phyloP scores from a whole-genome alignment of 2,113 vertebrate species.

The Pelodiscus sinensis region DNA sequence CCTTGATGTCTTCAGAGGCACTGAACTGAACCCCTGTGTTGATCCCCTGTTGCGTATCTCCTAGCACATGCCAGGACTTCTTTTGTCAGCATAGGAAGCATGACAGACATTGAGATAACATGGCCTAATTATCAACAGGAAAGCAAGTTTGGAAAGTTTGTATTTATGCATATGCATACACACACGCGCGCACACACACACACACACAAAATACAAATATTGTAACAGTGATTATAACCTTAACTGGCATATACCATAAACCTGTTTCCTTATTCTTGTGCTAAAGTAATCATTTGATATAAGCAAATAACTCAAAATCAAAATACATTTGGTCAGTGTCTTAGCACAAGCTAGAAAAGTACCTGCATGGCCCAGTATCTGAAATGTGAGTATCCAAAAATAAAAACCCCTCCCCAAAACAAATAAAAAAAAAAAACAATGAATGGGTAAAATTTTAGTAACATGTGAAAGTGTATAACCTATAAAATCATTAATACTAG shows the following conservation, averaged over 20 bases:
- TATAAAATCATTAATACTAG: neutral
- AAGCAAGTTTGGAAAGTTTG: slow-evolving; percentile 59
- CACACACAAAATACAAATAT: neutral
- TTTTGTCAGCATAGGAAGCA: neutral
- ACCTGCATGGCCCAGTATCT: neutral
- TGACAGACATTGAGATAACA: slow-evolving; percentile 23
- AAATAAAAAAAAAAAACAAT: neutral
- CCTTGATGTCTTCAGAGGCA: too few species aligned
- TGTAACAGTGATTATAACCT: neutral
- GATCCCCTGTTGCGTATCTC: too few species aligned
- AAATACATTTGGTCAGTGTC: neutral
- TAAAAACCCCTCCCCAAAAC: neutral
- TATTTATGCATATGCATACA: too few species aligned
- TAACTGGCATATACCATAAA: neutral
- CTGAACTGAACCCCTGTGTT: neutral
- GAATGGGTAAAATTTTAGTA: neutral
- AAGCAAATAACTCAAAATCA: neutral
- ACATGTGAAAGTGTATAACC: neutral
- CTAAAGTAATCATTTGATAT: neutral
- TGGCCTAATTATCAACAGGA: slow-evolving; percentile 37
- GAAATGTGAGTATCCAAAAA: neutral
- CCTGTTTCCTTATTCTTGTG: neutral
- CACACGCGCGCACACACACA: too few species aligned
- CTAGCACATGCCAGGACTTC: fast-evolving
- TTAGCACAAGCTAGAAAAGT: neutral